phyloP scores from a whole-genome alignment of 2,113 vertebrate species.

The Rattus rattus region DNA sequence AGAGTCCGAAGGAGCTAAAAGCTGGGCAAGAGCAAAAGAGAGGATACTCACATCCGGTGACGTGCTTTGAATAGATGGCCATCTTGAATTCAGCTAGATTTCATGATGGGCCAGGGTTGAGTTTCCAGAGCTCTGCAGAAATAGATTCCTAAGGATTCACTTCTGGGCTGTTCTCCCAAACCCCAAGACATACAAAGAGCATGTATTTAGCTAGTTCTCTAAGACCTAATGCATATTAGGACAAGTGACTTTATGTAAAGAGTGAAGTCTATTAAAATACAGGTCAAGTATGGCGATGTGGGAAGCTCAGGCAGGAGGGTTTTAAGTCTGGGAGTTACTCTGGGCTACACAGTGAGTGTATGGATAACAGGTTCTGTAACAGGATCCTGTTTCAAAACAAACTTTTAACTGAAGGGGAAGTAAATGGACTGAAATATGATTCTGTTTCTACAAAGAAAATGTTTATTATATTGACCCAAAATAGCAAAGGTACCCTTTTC shows the following conservation, averaged over 20 bases:
- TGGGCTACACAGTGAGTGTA: background rate
- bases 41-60: background rate
- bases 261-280: slow-evolving; percentile 1
- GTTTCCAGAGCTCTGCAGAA: background rate
- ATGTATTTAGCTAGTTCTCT: background rate
- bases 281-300: background rate
- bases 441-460: slow-evolving; percentile 11
- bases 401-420: background rate
- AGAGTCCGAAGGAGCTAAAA: slow-evolving; percentile 13
- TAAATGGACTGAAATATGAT: background rate
- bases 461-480: background rate
- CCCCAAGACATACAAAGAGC: background rate
- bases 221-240: background rate
- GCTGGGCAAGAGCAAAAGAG: background rate
- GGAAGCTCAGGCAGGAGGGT: background rate
- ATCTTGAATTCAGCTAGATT: background rate
- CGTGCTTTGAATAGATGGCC: background rate
- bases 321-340: background rate
- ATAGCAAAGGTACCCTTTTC: background rate
- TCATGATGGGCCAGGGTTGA: background rate
- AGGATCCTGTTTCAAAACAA: background rate
- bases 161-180: background rate
- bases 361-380: background rate
- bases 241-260: background rate
- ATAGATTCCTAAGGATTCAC: background rate